Conservation (phyloP, 2,797 vertebrate species). For the Acanthurus lineatus region DNA sequence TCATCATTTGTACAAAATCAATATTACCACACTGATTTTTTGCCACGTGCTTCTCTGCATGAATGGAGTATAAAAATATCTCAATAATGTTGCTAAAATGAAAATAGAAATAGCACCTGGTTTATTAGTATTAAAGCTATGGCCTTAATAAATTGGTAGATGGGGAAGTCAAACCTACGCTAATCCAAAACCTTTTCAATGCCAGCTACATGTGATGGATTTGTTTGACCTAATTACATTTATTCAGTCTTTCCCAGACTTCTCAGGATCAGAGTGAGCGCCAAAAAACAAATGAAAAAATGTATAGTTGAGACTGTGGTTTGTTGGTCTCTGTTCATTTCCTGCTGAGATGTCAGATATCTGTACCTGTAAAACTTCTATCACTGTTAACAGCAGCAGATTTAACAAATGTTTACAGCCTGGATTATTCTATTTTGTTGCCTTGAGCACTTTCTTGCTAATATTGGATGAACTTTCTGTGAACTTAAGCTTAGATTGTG, state of each 20-base stretch:
- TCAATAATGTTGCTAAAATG: too few species aligned
- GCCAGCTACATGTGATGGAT: constrained; percentile 25
- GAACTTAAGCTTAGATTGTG: background rate
- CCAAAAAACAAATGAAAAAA: background rate
- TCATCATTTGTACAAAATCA: constrained; percentile 1
- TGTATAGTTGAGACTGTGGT: background rate
- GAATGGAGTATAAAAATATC: too few species aligned
- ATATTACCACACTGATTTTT: background rate
- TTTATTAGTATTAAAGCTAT: too few species aligned
- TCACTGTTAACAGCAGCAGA: background rate
- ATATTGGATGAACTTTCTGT: too few species aligned
- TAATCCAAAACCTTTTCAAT: constrained; percentile 33
- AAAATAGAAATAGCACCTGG: too few species aligned
- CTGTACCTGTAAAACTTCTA: background rate
- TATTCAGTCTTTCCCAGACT: constrained; percentile 3
- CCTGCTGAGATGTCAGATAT: too few species aligned
- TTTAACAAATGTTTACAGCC: background rate
- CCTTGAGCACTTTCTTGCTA: background rate
- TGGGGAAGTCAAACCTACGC: constrained; percentile 25
- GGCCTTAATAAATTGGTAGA: too few species aligned
- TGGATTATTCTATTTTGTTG: background rate
- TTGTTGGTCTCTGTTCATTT: background rate
- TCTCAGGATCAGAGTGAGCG: background rate
- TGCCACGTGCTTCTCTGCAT: too few species aligned
- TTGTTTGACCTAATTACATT: constrained; percentile 36